Evolutionary conservation across 2,888 invertebrate species (phyloP), one percentile per base, ranked within the genome.

Genomic region (Spatulosminthurus flaviceps): DNA sequence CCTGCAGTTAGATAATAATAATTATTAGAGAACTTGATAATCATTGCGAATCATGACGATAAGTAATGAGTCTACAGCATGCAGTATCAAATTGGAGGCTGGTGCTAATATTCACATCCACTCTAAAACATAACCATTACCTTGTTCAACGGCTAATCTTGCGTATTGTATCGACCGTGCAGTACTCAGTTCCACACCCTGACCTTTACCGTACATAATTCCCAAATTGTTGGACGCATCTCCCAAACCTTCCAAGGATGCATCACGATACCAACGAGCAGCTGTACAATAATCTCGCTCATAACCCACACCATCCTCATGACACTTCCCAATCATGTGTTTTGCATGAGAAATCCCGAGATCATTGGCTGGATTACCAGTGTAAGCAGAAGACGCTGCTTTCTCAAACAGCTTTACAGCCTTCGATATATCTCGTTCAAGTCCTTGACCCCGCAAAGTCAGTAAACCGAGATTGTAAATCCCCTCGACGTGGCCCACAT

Each of bases 401-500:
- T 77, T n/a, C 42, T 26, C 26, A n/a, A 67, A 24, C 4, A 67
- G 41, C 1, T 24, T 16, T 1, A 26, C 19, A 9, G 41, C 66
- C 13, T 19, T 2, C 5, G 4, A 1, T n/a, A 21, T 0, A 34
- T 80, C 70, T 24, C 34, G 43, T 28, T 60, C 0, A 0, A 82
- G 79, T 0, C 83, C 83, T 43, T 72, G 51, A 0, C 82, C 83
- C 0, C 72, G 71, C 5, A n/a, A 13, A 5, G 70, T 66, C n/a
- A 78, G 43, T 5, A 74, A 0, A 0, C 43, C 83, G n/a, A 83
- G 24, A 29, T 79, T 80, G 72, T 80, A 82, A 4, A 82, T 73
- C 19, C 81, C 83, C 70, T 83, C 82, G 0, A 82, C 77, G 70
- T 73, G 74, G 22, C 80, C 82, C 1, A 70, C 42, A 1, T 42